Percentiles rank a stretch among this genome's conserved stretches.
Evolutionary conservation across 2,797 vertebrate species (phyloP).

Genomic region (Acipenser transmontanus): DNA sequence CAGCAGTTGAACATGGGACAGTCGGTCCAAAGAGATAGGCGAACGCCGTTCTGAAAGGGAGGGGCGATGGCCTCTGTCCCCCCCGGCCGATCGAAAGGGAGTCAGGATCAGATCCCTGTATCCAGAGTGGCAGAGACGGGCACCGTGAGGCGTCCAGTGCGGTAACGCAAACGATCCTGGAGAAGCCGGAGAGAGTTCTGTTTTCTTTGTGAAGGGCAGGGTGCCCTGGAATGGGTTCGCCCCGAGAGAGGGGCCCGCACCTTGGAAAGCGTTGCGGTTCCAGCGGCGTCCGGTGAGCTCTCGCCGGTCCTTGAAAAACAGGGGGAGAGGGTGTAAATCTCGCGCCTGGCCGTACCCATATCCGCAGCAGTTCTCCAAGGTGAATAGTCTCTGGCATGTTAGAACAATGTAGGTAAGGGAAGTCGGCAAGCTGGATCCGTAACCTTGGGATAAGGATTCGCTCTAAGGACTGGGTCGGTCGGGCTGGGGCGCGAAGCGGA

Average conservation of each 20-base stretch:
- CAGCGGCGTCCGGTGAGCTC: no score
- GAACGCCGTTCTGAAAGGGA: neutral
- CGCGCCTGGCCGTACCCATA: no score
- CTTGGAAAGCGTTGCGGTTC: neutral
- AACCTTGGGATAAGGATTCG: constrained; percentile 9
- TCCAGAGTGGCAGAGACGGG: constrained; percentile 12
- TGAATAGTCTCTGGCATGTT: no score
- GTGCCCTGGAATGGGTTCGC: constrained; percentile 4
- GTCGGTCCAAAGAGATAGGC: no score
- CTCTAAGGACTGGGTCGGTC: constrained; percentile 5
- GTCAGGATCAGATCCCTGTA: constrained; percentile 23
- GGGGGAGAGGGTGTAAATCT: no score
- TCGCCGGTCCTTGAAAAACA: no score
- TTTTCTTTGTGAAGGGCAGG: neutral
- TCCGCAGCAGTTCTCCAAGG: no score
- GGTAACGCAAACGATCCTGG: constrained; percentile 12
- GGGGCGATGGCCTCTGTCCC: constrained; percentile 15
- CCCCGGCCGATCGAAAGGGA: constrained; percentile 13
- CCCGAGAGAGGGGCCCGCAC: constrained; percentile 7
- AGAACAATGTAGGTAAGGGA: no score
- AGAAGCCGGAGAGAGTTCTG: constrained; percentile 2
- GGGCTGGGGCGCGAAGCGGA: constrained; percentile 6
- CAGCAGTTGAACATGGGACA: no score
- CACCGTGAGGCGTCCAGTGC: no score
- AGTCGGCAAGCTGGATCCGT: constrained; percentile 13